Percentiles rank a stretch among this genome's conserved stretches.
Conservation (phyloP, 2,113 vertebrate genomes). For the Microtus ochrogaster region DNA sequence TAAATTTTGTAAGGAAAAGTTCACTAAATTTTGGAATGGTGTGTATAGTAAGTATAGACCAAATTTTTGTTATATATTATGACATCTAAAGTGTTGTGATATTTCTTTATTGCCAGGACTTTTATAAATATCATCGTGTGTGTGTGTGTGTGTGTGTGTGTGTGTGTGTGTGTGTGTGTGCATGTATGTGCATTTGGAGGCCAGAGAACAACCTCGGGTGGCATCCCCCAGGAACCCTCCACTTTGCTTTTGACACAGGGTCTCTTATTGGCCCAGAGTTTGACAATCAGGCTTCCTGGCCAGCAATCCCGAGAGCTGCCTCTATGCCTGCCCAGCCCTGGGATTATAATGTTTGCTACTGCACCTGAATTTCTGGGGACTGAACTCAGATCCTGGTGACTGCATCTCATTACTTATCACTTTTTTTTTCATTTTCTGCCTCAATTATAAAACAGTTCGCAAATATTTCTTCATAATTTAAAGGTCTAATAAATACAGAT, state of each 20-base stretch:
- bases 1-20: conserved; percentile 49
- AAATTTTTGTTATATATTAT: conserved; percentile 44
- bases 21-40: conserved; percentile 23
- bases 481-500: conserved; percentile 14
- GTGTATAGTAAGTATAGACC: not conserved
- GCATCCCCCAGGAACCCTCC: no score
- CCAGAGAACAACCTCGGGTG: not conserved
- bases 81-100: not conserved
- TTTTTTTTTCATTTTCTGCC: not conserved
- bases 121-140: not conserved
- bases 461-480: conserved; percentile 43
- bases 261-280: not conserved
- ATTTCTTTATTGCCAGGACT: not conserved
- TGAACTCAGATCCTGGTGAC: not conserved
- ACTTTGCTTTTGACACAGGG: no score
- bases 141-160: not conserved
- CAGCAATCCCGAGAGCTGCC: not conserved
- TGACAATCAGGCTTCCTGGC: not conserved
- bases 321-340: not conserved
- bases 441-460: conserved; percentile 34
- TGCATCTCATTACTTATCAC: not conserved
- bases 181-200: not conserved
- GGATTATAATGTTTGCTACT: not conserved
- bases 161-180: not conserved
- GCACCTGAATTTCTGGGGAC: not conserved